Evolutionary conservation across 2,113 vertebrate species (phyloP), one percentile per base, ranked within the genome.

Genomic region (Brachyhypopomus gauderio): DNA sequence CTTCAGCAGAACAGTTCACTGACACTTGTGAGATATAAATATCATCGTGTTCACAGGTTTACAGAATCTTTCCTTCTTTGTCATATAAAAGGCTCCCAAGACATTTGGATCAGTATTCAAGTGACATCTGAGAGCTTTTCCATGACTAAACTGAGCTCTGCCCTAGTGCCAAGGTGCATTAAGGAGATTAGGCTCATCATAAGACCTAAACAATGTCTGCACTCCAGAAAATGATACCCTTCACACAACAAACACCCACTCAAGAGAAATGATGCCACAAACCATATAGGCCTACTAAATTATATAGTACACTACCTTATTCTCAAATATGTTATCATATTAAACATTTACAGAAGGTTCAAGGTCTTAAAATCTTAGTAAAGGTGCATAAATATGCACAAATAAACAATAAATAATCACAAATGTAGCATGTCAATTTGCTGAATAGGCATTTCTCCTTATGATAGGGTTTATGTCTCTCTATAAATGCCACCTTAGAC

Each of bases 111-210:
- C 77, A 82, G 81, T 84, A 89, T 89, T 79, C 81, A 90, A 88
- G 85, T 80, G 90, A 90, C 90, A 92, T 67, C 75, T 90, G 90
- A 92, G 89, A 89, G 80, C 88, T 90, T 86, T 91, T 91, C 89
- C 89, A 88, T 41, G 8, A 87, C 90, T 90, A 90, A 91, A 88
- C 84, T 87, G 63, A 83, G 89, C 87, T 86, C 85, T 77, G 84
- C 75, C 38, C 60, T 80, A 86, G 87, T 91, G 90, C 91, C 89
- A 89, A 88, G 81, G 67, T 85, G 87, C 84, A 90, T 91, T 88
- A 91, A 77, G 56, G 78, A 90, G 91, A 88, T 91, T 91, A 89
- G 27, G 0, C 11, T 75, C 82, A 79, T 71, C 77, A 66, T 75
- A 82, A 89, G 85, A 88, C 83, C 71, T 58, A 82, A 90, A 92